Conservation (phyloP, 2,113 vertebrate species). For the Boleophthalmus pectinirostris region DNA sequence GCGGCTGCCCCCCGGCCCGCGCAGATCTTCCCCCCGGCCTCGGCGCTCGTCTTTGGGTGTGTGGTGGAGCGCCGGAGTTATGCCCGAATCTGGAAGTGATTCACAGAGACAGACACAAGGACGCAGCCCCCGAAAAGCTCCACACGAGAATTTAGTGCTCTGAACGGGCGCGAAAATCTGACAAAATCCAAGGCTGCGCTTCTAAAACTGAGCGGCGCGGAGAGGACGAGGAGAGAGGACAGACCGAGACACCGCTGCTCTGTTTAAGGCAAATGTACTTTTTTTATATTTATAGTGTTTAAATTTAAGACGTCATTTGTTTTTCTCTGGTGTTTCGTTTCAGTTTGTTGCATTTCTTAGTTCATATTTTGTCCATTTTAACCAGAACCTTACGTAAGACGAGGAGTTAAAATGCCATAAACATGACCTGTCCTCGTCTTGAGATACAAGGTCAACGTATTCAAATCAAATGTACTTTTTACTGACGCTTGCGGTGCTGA, state of each 20-base stretch:
- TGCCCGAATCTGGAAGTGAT: not conserved
- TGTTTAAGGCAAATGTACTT: not conserved
- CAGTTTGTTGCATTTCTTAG: too few species aligned
- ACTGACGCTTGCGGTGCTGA: too few species aligned
- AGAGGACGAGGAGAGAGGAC: not conserved
- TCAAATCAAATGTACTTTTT: too few species aligned
- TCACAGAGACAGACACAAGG: constrained; percentile 3
- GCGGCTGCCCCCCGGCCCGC: not conserved
- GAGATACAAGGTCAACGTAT: too few species aligned
- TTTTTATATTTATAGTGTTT: not conserved
- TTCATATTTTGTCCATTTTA: too few species aligned
- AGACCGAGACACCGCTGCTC: not conserved
- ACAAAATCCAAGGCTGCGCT: constrained; percentile 4
- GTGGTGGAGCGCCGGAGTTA: not conserved
- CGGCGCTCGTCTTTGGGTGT: not conserved
- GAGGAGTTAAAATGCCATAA: too few species aligned
- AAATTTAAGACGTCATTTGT: not conserved
- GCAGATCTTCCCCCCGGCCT: not conserved
- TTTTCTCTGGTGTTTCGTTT: not conserved
- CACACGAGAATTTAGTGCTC: not conserved
- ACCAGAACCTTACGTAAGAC: too few species aligned
- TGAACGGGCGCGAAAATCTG: not conserved
- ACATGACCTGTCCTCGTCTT: too few species aligned
- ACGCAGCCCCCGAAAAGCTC: not conserved
- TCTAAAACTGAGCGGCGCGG: not conserved